Base-by-base conservation (phyloP, 2,888 invertebrate genomes). In the Scrobipalpa costella region DNA sequence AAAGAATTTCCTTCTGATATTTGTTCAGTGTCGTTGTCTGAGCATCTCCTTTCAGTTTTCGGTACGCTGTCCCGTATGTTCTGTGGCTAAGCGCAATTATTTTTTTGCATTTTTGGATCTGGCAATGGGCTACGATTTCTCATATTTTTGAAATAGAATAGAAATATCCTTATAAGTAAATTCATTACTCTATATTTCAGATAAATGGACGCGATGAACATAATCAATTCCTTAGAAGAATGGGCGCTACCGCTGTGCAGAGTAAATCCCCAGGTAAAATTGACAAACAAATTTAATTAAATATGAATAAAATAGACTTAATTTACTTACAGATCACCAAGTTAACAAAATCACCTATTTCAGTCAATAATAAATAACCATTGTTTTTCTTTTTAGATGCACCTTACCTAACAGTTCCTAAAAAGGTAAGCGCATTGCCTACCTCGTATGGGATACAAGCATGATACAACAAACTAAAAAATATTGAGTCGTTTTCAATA, bases 211-310 rank as follows among this genome's bases (percentile, higher is more conserved):
- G 82, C 50, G 95, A 95, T 75, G 90, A 92, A 64, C 76, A 89
- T 66, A 92, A 93, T n/a, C 93, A 93, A 76, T 92, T 92, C 15
- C 83, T 95, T 49, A 92, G 93, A 66, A 85, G 95, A 70, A 92
- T 94, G 0, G 93, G 95, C 0, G 90, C 94, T 0, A 95, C 95
- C 0, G 95, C 95, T 13, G 92, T 95, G 36, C 93, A 93, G 69
- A 87, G 94, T 0, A 92, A 94, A 64, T 69, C 84, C 11, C 93
- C 94, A 69, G 93, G 93, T 92, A 73, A 72, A 13, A 34, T 50
- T 7, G 9, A 21, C 50, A 21, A 50, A n/a, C 7, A 36, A 36
- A 36, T 34, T 34, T 34, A 7, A 34, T 7, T 5, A 36, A 36
- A 36, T 11, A 9, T 36, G 36, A 27, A 5, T 27, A 27, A 27